Evolutionary conservation across 2,113 vertebrate species (phyloP).

Genomic region (Oryzias curvinotus): DNA sequence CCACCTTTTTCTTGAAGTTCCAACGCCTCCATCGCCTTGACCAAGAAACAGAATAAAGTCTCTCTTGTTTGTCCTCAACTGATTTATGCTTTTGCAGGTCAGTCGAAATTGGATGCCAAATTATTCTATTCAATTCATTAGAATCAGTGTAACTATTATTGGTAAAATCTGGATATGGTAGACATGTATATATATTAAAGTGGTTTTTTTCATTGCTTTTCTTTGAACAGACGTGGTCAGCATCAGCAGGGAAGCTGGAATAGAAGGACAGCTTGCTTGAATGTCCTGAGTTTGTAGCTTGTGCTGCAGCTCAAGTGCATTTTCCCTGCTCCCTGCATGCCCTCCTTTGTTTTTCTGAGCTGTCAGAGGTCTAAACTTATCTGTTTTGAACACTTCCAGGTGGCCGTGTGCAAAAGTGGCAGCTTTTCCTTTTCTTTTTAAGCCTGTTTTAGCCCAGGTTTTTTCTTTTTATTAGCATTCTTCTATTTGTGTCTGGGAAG

Average conservation of each 20-base stretch:
- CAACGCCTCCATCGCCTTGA: neutral
- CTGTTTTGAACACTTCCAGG: constrained; percentile 23
- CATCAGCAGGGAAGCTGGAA: constrained; percentile 6
- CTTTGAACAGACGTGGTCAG: neutral
- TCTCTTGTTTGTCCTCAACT: neutral
- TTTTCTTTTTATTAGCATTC: constrained; percentile 11
- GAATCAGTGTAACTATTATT: no score
- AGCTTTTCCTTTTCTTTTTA: constrained; percentile 10
- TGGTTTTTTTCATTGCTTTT: neutral
- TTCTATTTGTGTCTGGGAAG: constrained; percentile 19
- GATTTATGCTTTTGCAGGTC: neutral
- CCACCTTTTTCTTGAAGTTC: neutral
- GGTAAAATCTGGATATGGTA: constrained; percentile 1
- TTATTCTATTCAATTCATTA: constrained; percentile 8
- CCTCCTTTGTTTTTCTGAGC: constrained; percentile 28
- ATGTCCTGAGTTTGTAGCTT: constrained; percentile 27
- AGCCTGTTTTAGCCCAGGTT: constrained; percentile 39
- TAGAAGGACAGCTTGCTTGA: constrained; percentile 7
- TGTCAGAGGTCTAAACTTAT: constrained; percentile 37
- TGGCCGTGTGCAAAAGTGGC: constrained; percentile 7
- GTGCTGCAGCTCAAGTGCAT: constrained; percentile 24
- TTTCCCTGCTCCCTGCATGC: constrained; percentile 7
- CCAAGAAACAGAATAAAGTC: neutral
- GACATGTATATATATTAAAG: neutral
- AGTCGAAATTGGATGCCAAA: constrained; percentile 25